Conservation (phyloP, 2,888 invertebrate species). For the Orgyia antiqua region DNA sequence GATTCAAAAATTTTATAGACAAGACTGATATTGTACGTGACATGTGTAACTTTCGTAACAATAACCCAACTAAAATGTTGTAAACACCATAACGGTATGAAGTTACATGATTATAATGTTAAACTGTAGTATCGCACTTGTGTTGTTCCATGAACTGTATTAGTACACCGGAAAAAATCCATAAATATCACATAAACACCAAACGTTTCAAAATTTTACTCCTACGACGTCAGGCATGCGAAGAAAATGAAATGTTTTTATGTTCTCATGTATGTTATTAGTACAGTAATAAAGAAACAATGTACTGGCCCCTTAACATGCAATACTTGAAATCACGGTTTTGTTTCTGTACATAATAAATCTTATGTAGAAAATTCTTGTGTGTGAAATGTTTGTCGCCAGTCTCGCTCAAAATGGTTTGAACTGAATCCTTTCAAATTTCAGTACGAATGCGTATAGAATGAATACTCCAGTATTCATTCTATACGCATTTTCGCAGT, state of each 20-base stretch:
- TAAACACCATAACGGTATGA: conserved; percentile 7
- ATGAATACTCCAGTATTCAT: no score
- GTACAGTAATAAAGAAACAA: no score
- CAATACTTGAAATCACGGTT: conserved; percentile 6
- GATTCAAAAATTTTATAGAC: no score
- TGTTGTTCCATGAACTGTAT: conserved; percentile 9
- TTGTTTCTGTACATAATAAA: conserved; percentile 4
- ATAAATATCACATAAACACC: conserved; percentile 10
- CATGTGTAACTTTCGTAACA: no score
- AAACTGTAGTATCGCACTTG: conserved; percentile 8
- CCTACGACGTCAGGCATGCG: conserved; percentile 8
- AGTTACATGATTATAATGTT: conserved; percentile 8
- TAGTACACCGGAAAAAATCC: conserved; percentile 7
- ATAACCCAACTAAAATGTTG: conserved; percentile 7
- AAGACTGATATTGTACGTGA: no score
- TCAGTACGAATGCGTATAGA: no score
- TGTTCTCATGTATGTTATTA: conserved; percentile 8
- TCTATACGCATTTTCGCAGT: no score
- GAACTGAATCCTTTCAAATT: no score
- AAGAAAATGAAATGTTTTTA: conserved; percentile 11
- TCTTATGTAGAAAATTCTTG: no score
- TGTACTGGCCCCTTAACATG: conserved; percentile 10
- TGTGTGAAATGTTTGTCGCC: no score
- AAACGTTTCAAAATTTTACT: conserved; percentile 10
- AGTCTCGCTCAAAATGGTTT: no score